Conservation (phyloP, 2,888 invertebrate species). For the Bombyx huttoni region DNA sequence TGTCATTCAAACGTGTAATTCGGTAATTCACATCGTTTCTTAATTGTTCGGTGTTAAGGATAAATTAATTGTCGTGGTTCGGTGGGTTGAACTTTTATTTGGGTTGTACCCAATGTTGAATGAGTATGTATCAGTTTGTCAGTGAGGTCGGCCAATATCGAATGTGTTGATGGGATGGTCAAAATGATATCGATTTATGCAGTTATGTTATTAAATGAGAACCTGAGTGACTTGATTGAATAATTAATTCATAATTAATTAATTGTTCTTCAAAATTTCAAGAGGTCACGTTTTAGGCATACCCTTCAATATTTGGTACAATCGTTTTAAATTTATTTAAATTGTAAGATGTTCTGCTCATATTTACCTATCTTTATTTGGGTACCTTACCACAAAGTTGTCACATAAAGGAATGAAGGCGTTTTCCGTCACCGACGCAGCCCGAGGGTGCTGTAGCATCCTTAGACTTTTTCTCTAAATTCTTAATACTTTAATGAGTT, state of each 20-base stretch:
- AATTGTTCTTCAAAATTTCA: background rate
- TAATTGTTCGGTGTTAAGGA: background rate
- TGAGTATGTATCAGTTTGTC: background rate
- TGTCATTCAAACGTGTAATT: background rate
- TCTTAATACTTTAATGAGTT: conserved; percentile 55
- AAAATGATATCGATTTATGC: background rate
- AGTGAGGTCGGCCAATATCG: background rate
- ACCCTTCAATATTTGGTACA: background rate
- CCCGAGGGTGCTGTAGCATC: conserved; percentile 6
- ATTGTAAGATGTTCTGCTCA: background rate
- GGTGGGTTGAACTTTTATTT: background rate
- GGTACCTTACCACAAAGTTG: background rate
- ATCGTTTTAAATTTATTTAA: background rate
- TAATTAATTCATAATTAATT: background rate
- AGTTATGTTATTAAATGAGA: background rate
- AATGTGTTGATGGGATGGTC: background rate
- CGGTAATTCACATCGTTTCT: background rate
- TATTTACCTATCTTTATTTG: background rate
- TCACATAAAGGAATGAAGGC: background rate
- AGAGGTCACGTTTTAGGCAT: background rate
- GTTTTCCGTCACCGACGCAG: background rate
- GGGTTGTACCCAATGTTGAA: background rate
- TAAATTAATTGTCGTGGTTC: background rate
- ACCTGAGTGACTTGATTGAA: background rate
- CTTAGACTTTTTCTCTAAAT: conserved; percentile 50